Conservation (phyloP, 2,113 vertebrate genomes). For the Cheirogaleus medius region DNA sequence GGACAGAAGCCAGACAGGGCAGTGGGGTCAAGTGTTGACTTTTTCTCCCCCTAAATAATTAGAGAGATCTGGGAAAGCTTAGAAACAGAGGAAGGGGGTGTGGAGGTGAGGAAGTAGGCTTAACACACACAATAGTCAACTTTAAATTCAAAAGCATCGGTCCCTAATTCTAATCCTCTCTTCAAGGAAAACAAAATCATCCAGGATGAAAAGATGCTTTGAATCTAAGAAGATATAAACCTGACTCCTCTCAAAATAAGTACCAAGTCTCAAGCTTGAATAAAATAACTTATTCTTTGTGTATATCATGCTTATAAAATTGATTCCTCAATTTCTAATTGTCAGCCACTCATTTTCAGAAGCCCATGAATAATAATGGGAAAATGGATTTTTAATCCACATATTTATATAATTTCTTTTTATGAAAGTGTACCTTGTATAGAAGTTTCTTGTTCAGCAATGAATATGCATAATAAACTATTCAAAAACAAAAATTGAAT, state of each 20-base stretch:
- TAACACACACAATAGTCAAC: slow-evolving; percentile 40
- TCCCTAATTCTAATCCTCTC: slow-evolving; percentile 62
- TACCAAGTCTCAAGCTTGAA: background rate
- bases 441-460: background rate
- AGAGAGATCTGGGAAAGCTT: slow-evolving; percentile 35
- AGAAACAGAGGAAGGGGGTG: background rate
- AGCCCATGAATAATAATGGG: background rate
- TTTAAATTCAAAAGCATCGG: slow-evolving; percentile 52
- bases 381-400: background rate
- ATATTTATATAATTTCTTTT: background rate
- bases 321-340: slow-evolving; percentile 5
- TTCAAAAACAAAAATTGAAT: background rate
- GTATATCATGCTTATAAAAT: background rate
- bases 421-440: background rate
- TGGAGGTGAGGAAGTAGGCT: slow-evolving; percentile 42
- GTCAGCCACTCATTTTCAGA: slow-evolving; percentile 26
- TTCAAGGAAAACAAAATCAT: slow-evolving; percentile 68
- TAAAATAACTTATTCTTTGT: slow-evolving; percentile 13
- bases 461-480: background rate
- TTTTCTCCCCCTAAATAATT: slow-evolving; percentile 28
- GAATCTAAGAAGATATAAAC: slow-evolving; percentile 35
- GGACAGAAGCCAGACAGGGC: background rate
- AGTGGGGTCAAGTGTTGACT: slow-evolving; percentile 48
- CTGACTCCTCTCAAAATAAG: slow-evolving; percentile 45
- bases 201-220: slow-evolving; percentile 39